A percentile compares a stretch with the other conserved stretches of the same genome.
Evolutionary conservation across 2,113 vertebrate genomes (phyloP).

Genomic region (Corapipo altera): DNA sequence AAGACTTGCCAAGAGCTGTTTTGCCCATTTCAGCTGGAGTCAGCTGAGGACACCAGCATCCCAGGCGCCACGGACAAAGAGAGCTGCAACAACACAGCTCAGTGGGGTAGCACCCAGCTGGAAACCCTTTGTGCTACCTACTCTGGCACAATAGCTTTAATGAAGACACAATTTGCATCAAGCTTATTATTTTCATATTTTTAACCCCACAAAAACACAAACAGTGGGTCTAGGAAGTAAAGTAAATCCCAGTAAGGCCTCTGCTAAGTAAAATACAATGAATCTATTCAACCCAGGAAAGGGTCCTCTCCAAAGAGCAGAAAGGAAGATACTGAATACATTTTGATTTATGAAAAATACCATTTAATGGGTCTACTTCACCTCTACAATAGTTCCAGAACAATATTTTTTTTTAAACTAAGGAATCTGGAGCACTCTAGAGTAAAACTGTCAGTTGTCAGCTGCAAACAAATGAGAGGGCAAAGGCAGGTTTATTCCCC

Average conservation of each 20-base stretch:
- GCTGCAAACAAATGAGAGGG: not conserved
- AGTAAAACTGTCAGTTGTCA: not conserved
- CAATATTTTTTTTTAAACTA: not conserved
- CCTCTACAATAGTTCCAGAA: not conserved
- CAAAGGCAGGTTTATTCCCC: not conserved
- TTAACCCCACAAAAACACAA: not conserved
- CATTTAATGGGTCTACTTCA: not conserved
- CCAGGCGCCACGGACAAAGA: not conserved
- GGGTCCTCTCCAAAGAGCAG: not conserved
- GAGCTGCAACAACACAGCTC: not conserved
- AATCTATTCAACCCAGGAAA: not conserved
- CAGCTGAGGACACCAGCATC: constrained; percentile 23
- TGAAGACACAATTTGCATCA: not conserved
- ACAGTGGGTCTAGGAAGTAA: not conserved
- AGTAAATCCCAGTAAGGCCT: not conserved
- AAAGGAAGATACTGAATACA: not conserved
- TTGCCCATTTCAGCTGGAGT: constrained; percentile 11
- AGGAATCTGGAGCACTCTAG: not conserved
- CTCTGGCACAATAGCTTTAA: not conserved
- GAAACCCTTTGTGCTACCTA: constrained; percentile 51
- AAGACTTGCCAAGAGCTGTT: constrained; percentile 12
- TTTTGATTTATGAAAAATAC: not conserved
- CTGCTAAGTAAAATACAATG: not conserved
- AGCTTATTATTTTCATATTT: not conserved
- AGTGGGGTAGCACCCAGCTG: not conserved